Base-by-base conservation (phyloP, 2,113 vertebrate species). In the Notarius quadriscutis region DNA sequence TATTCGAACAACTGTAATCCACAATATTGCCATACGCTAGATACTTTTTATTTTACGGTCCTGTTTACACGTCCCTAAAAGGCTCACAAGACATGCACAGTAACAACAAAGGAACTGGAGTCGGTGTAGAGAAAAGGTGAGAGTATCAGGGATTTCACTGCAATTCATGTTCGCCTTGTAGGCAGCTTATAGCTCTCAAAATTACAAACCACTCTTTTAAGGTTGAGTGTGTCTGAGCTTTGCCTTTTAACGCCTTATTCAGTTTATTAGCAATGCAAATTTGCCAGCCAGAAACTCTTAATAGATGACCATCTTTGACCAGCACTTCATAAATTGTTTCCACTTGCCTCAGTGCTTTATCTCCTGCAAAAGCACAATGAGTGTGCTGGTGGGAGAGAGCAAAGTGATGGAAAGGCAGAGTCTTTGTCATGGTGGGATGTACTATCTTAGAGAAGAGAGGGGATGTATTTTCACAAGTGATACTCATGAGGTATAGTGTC, bases 371-470 rank as follows among this genome's bases (percentile, higher is more conserved):
- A 57, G 50, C 22, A 65, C 72, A 20, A 41, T 51, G 58, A 48
- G 82, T 81, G 63, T 84, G 25, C n/a, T 71, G n/a, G 12, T 41
- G 58, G 51, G 30, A 77, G 69, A 75, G 30, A 75, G 27, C 60
- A 83, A 62, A 83, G 51, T 74, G 71, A 84, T 53, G 71, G 25
- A 34, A 48, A 77, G 48, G 63, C 69, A 82, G 86, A 51, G 48
- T 79, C 57, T 80, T 80, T 86, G 63, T 67, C 71, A 75, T 58
- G 84, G 41, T 77, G 71, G 34, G 77, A 55, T 87, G 86, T 74
- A 72, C 65, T 67, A 86, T 67, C 58, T 80, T 34, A 65, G 34
- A 55, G 83, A 57, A 34, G 34, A 63, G 67, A 65, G 71, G 48
- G 72, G 48, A 57, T 22, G 34, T 77, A 55, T 86, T 81, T 84